Evolutionary conservation across 2,113 vertebrate genomes (phyloP).

Genomic region (Gallinago jamesoni): DNA sequence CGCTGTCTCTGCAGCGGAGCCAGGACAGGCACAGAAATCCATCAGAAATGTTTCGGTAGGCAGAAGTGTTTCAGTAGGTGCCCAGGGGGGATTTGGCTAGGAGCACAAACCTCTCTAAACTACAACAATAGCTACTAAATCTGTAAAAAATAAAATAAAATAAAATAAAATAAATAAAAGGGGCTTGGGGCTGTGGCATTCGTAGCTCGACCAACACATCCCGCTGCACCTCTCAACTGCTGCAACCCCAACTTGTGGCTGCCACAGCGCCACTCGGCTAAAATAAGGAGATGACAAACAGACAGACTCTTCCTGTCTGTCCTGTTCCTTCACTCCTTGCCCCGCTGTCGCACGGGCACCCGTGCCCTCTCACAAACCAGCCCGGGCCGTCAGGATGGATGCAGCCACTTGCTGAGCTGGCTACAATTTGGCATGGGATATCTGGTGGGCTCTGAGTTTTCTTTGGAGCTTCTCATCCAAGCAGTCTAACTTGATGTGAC

Average conservation of each 20-base stretch:
- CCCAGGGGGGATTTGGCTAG: not conserved
- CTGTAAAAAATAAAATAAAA: not conserved
- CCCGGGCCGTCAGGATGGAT: not conserved
- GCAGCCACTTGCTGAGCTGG: not conserved
- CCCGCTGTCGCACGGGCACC: not conserved
- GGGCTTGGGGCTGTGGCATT: not conserved
- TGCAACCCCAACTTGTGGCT: not conserved
- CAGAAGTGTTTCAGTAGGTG: not conserved
- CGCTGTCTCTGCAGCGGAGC: not conserved
- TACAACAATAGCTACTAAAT: not conserved
- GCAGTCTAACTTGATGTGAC: not conserved
- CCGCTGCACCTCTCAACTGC: not conserved
- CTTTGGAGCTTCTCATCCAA: not conserved
- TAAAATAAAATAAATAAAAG: no score
- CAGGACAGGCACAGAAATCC: not conserved
- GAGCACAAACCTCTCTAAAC: not conserved
- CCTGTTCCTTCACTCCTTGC: not conserved
- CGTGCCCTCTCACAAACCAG: not conserved
- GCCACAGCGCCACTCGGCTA: accelerated
- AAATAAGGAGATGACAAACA: not conserved
- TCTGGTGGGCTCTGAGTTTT: not conserved
- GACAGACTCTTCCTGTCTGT: not conserved
- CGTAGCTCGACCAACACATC: accelerated
- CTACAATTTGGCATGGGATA: not conserved
- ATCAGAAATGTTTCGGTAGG: not conserved